Conservation (phyloP, 2,113 vertebrate species). For the Silurus glanis region DNA sequence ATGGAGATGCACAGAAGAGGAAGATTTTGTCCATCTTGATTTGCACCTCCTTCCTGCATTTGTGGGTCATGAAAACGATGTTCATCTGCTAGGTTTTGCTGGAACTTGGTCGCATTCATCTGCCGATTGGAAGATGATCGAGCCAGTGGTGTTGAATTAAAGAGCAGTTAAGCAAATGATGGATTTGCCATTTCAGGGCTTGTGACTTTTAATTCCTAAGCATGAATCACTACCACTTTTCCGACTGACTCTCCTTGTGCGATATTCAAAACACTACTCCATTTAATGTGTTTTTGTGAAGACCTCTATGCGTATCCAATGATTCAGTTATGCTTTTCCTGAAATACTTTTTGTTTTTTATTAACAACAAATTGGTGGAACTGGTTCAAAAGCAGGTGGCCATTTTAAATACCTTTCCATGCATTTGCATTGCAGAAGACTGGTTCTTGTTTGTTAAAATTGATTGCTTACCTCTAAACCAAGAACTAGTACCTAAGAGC, state of each 20-base stretch:
- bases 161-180: not conserved
- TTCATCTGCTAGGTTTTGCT: not conserved
- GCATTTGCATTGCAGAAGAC: not conserved
- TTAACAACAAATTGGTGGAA: not conserved
- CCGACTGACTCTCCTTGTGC: not conserved
- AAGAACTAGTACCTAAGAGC: not conserved
- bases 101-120: constrained; percentile 8
- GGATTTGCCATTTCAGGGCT: not conserved
- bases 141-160: not conserved
- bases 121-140: not conserved
- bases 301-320: not conserved
- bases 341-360: too few species aligned
- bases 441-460: not conserved
- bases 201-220: not conserved
- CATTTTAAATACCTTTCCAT: not conserved
- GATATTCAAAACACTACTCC: not conserved
- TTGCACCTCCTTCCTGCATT: constrained; percentile 8
- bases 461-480: not conserved
- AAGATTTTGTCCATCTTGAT: not conserved
- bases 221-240: constrained; percentile 1
- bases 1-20: not conserved
- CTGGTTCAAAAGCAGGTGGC: not conserved
- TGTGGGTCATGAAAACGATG: constrained; percentile 31
- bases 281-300: not conserved
- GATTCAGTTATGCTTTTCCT: not conserved